These are phyloP conservation scores for Steatornis caripensis DNA, from an alignment of 2,113 vertebrate genomes.

Conservation along the genomic window DNA sequence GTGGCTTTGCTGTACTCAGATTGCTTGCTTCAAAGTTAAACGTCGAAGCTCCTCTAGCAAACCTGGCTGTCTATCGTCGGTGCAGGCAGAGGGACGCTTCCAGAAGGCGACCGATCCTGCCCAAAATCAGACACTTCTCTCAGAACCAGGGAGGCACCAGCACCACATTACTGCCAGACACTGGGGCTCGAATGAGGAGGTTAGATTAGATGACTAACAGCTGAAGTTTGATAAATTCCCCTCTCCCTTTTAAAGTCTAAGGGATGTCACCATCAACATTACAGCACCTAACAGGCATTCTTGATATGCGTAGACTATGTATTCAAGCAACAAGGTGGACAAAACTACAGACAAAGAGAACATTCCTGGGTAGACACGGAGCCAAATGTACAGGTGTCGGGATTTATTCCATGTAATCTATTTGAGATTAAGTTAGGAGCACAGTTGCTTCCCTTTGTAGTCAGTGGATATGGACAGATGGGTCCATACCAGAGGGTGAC, in stretches of 20 bases:
- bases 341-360: neutral
- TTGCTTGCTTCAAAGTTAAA: neutral
- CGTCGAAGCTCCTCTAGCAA: neutral
- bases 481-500: neutral
- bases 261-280: neutral
- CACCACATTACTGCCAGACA: neutral
- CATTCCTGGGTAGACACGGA: neutral
- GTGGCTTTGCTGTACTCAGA: neutral
- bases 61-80: rapidly evolving
- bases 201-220: neutral
- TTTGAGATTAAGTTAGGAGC: neutral
- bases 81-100: neutral
- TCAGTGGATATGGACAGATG: neutral
- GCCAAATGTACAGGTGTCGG: neutral
- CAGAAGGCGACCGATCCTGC: neutral
- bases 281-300: neutral
- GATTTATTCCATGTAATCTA: neutral
- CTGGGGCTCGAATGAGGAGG: rapidly evolving
- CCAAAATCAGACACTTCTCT: neutral
- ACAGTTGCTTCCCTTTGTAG: neutral
- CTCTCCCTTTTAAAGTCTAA: neutral
- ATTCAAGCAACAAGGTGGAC: neutral
- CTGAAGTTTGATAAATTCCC: neutral
- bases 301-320: rapidly evolving
- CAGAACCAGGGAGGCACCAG: neutral